Conservation (phyloP, 2,888 invertebrate genomes). For the Cenopis cana region DNA sequence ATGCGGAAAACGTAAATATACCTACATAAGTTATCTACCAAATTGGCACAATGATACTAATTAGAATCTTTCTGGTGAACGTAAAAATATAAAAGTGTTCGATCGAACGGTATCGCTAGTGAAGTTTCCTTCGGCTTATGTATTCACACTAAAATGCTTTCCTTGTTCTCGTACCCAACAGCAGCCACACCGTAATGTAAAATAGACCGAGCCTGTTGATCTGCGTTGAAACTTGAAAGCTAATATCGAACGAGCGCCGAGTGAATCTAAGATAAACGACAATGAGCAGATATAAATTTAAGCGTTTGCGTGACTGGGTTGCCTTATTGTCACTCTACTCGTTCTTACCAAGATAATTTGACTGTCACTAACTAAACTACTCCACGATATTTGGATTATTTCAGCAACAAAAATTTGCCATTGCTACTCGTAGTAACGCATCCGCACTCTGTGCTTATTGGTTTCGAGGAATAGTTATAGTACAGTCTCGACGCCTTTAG, state of each 20-base stretch:
- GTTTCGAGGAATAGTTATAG: slow-evolving; percentile 25
- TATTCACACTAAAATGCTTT: slow-evolving; percentile 59
- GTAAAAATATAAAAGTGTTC: slow-evolving; percentile 13
- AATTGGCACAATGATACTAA: slow-evolving; percentile 24
- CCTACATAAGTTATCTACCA: too few species aligned
- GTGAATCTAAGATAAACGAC: slow-evolving; percentile 56
- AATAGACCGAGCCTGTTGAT: slow-evolving; percentile 50
- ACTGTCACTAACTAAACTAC: slow-evolving; percentile 29
- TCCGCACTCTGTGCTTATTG: slow-evolving; percentile 35
- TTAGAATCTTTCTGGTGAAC: slow-evolving; percentile 20
- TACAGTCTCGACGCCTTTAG: slow-evolving; percentile 34
- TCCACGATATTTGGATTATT: slow-evolving; percentile 13
- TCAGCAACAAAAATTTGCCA: slow-evolving; percentile 15
- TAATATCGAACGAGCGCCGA: slow-evolving; percentile 54
- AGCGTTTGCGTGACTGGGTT: slow-evolving; percentile 59
- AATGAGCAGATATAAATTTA: slow-evolving; percentile 54
- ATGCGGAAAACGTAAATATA: slow-evolving; percentile 37
- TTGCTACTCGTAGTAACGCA: slow-evolving; percentile 16
- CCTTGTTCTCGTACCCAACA: slow-evolving; percentile 56
- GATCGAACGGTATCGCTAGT: slow-evolving; percentile 41
- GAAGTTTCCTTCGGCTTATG: slow-evolving; percentile 54
- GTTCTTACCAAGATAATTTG: slow-evolving; percentile 41
- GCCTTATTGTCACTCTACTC: slow-evolving; percentile 44
- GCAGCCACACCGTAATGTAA: slow-evolving; percentile 48
- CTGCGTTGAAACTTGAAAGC: slow-evolving; percentile 55